These are phyloP conservation scores for Rhodeus uyekii DNA, from an alignment of 2,797 vertebrate genomes.

Conservation along the genomic window DNA sequence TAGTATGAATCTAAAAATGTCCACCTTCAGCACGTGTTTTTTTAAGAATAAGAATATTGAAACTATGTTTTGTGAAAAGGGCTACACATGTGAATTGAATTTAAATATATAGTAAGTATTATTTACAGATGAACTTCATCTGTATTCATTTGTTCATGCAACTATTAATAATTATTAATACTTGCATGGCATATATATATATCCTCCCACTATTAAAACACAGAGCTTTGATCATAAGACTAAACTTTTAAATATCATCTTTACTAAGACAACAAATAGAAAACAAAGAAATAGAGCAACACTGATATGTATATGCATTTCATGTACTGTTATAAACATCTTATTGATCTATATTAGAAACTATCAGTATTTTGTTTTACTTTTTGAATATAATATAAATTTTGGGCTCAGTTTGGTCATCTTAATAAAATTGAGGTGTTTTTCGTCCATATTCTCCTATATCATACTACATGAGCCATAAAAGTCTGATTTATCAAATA, in stretches of 20 bases:
- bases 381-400: too few relatives aligned
- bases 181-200: neutral
- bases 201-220: neutral
- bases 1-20: neutral
- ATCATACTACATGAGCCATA: neutral
- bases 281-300: neutral
- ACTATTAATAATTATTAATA: neutral
- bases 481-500: neutral
- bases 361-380: too few relatives aligned
- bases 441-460: neutral
- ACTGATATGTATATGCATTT: neutral
- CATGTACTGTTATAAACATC: neutral
- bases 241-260: neutral
- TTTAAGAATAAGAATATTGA: too few relatives aligned
- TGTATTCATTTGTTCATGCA: too few relatives aligned
- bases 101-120: too few relatives aligned
- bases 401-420: neutral
- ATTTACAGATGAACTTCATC: too few relatives aligned
- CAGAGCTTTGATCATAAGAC: neutral
- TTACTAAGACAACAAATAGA: too few relatives aligned
- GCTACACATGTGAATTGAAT: too few relatives aligned
- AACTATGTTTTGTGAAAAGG: too few relatives aligned
- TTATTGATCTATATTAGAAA: neutral
- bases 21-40: neutral
- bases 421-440: neutral